Percentiles rank a stretch among this genome's conserved stretches.
Conservation (phyloP, 1,140 invertebrate species). For the Hyposmocoma kahamanoa region DNA sequence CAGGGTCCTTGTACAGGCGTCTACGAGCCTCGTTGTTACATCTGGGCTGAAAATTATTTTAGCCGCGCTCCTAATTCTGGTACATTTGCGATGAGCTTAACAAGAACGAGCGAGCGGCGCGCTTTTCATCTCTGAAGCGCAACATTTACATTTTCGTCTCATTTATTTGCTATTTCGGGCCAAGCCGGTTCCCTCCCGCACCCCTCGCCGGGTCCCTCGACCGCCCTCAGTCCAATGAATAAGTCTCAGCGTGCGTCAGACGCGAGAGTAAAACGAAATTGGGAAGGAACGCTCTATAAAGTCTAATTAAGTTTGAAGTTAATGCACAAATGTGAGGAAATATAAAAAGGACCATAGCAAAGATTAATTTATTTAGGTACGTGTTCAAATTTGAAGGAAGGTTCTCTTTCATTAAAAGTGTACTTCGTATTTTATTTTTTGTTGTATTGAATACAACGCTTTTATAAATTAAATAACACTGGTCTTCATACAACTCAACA, state of each 20-base stretch:
- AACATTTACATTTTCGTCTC: conserved; percentile 74
- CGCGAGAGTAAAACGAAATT: conserved; percentile 65
- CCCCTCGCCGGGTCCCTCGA: conserved; percentile 27
- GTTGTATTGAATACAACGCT: too few relatives aligned
- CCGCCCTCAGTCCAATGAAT: conserved; percentile 57
- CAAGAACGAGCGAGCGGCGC: conserved; percentile 59
- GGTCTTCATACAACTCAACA: too few relatives aligned
- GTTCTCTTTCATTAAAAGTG: background rate
- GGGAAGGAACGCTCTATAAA: conserved; percentile 72
- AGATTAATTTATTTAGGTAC: conserved; percentile 42
- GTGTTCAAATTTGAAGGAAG: too few relatives aligned
- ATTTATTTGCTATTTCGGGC: conserved; percentile 73
- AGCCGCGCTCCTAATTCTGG: conserved; percentile 65
- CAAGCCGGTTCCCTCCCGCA: conserved; percentile 29
- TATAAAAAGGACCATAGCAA: conserved; percentile 51
- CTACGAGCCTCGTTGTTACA: conserved; percentile 28
- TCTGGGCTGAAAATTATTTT: conserved; percentile 67
- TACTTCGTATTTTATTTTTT: too few relatives aligned
- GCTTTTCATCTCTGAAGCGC: conserved; percentile 72
- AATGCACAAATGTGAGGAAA: conserved; percentile 66
- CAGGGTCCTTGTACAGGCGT: conserved; percentile 8
- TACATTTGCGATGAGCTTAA: conserved; percentile 70
- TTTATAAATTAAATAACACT: too few relatives aligned
- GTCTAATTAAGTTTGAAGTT: conserved; percentile 71
- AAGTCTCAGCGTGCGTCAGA: conserved; percentile 64